Conservation (phyloP, 2,113 vertebrate species). For the Cyanocitta stelleri region DNA sequence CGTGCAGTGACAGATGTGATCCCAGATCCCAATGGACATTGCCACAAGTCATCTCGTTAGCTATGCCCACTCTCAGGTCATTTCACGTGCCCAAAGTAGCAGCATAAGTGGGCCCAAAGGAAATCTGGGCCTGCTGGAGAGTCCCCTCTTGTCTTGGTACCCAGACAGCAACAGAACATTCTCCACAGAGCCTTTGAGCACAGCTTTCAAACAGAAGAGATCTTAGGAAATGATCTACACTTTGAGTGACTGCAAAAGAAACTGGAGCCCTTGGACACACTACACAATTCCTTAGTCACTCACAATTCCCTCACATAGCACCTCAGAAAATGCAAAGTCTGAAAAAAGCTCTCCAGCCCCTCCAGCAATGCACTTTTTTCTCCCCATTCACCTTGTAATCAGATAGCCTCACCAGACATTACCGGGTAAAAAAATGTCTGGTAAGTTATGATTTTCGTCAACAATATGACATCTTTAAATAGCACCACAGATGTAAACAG, state of each 20-base stretch:
- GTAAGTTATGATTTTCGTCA: neutral
- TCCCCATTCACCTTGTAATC: neutral
- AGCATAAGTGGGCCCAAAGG: neutral
- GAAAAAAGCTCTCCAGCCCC: neutral
- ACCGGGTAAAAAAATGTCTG: neutral
- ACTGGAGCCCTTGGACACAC: neutral
- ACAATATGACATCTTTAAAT: neutral
- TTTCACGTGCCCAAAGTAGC: neutral
- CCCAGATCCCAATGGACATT: neutral
- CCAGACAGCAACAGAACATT: accelerated
- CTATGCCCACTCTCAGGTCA: neutral
- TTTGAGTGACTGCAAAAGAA: neutral
- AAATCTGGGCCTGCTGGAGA: neutral
- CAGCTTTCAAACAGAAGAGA: neutral
- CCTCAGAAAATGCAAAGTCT: neutral
- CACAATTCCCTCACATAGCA: neutral
- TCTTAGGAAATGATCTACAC: neutral
- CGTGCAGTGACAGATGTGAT: neutral
- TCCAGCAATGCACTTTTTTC: neutral
- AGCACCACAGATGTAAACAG: neutral
- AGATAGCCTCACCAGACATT: neutral
- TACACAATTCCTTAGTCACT: neutral
- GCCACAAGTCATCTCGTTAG: neutral
- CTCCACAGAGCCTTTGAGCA: neutral
- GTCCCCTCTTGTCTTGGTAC: neutral